Percentiles rank a stretch among this genome's conserved stretches.
Conservation (phyloP, 2,797 vertebrate species). For the Pterois miles region DNA sequence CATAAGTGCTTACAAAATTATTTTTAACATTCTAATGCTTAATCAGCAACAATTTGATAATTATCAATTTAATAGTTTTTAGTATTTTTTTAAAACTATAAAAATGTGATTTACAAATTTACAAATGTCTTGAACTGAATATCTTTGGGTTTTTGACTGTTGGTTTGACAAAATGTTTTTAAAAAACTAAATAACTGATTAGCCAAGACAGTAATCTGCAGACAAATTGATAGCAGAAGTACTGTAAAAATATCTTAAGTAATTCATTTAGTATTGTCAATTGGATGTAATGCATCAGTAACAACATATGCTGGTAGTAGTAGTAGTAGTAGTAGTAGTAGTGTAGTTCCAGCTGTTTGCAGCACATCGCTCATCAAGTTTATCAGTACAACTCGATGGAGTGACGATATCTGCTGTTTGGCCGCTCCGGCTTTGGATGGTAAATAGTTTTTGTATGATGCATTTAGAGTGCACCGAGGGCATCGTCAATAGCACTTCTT, state of each 20-base stretch:
- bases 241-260: neutral
- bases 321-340: no score
- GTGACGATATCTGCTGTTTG: conserved; percentile 23
- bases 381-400: conserved; percentile 26
- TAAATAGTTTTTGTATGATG: conserved; percentile 54
- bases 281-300: neutral
- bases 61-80: no score
- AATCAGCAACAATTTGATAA: neutral
- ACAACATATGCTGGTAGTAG: neutral
- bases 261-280: neutral
- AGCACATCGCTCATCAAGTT: conserved; percentile 9
- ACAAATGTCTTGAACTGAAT: no score
- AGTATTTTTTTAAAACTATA: neutral
- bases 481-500: conserved; percentile 55
- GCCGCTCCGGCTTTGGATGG: conserved; percentile 17
- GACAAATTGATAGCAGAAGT: neutral
- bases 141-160: neutral
- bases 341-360: neutral
- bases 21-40: neutral
- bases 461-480: conserved; percentile 51
- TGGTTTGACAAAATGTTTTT: no score
- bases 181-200: neutral
- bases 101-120: neutral
- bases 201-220: neutral
- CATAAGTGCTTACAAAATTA: neutral